Base-by-base conservation (phyloP, 1,140 invertebrate genomes). In the Pseudomyrmex flavicornis region DNA sequence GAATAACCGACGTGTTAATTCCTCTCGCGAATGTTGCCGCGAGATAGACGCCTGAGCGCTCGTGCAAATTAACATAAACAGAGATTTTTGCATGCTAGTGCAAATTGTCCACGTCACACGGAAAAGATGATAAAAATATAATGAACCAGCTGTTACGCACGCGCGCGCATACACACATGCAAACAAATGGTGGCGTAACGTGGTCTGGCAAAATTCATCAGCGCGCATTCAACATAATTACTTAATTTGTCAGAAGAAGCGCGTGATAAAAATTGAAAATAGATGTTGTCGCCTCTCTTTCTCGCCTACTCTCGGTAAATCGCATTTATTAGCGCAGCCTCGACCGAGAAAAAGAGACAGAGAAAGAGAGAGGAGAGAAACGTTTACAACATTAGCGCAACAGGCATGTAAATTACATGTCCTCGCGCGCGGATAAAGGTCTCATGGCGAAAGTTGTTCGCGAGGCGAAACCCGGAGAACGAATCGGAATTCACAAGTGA, bases 401-500 rank as follows among this genome's bases (percentile, higher is more conserved):
- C 76, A 80, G 76, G 76, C 76, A 80, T 61, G 76, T 80, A 80
- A 80, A 72, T 80, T 59, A 48, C 54, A 48, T 79, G 52, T 72
- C 58, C 66, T 59, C 65, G 54, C 44, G 76, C 44, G 65, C 44
- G 65, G 48, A 79, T 79, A 79, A 69, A 79, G 65, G 52, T 59
- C 65, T 22, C 65, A 46, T n/a, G 74, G 48, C 17, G 62, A 76
- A 76, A 76, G 61, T 76, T 26, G 62, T 54, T 46, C 61, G 22
- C 22, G n/a, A 26, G 12, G 48, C 48, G 61, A 52, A 54, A 46
- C 22, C n/a, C 44, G 10, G 46, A 35, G 35, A 66, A 76, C 76
- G 69, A 87, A 85, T 87, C 72, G 72, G 48, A 75, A 87, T 80
- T 86, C 76, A 68, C 84, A 65, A 48, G 84, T 58, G 77, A 85